A percentile compares a stretch with the other conserved stretches of the same genome.
These are phyloP conservation scores for Anarhynchus alexandrinus DNA, from an alignment of 2,113 vertebrate genomes.

Conservation along the genomic window DNA sequence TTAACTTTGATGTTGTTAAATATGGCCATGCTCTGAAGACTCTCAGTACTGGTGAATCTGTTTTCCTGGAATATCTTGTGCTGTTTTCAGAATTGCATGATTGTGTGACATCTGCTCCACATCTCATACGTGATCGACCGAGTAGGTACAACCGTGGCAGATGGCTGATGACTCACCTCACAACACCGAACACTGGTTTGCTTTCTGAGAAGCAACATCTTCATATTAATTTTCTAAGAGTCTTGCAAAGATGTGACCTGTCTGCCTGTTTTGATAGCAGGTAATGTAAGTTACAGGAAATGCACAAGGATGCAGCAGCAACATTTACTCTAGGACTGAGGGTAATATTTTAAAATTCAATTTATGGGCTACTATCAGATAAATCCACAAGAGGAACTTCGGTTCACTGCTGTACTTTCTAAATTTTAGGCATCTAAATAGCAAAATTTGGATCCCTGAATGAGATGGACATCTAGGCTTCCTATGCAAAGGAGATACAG, in stretches of 20 bases:
- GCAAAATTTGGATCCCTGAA: background rate
- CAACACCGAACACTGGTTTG: conserved; percentile 54
- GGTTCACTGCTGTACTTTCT: background rate
- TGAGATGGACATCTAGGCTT: background rate
- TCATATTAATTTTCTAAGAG: conserved; percentile 70
- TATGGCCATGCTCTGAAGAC: background rate
- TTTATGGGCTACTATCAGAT: background rate
- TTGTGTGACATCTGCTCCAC: conserved; percentile 75
- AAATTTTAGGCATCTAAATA: background rate
- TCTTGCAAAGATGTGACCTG: conserved; percentile 55
- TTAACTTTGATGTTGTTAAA: conserved; percentile 28
- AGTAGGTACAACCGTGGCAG: conserved; percentile 65
- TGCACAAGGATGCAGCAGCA: background rate
- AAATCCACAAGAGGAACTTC: background rate
- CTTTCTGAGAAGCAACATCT: conserved; percentile 73
- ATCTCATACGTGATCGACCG: conserved; percentile 70
- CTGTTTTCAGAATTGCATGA: conserved; percentile 69
- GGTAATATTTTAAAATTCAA: background rate
- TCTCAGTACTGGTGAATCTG: conserved; percentile 4
- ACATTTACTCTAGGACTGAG: background rate
- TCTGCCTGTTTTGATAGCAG: conserved; percentile 31
- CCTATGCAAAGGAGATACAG: background rate
- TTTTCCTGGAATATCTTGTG: conserved; percentile 68
- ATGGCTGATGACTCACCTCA: conserved; percentile 72
- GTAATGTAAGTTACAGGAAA: conserved; percentile 43